phyloP scores from a whole-genome alignment of 2,888 invertebrate species.

The Nysson spinosus region DNA sequence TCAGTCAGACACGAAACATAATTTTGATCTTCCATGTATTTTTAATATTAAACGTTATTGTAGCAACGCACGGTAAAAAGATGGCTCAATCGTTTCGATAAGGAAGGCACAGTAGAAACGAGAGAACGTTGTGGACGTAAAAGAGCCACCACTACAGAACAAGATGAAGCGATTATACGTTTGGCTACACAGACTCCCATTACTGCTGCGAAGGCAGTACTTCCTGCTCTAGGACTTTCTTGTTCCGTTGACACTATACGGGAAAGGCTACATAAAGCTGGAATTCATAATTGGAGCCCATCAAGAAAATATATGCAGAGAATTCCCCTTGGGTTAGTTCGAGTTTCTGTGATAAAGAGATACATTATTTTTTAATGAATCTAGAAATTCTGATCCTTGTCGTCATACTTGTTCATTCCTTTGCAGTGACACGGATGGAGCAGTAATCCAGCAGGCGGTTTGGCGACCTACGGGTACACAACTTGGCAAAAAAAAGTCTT shows the following conservation, averaged over 20 bases:
- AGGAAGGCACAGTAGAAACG: conserved; percentile 75
- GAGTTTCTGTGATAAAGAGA: not conserved
- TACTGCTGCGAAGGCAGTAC: conserved; percentile 74
- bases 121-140: conserved; percentile 74
- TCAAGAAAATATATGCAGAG: conserved; percentile 75
- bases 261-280: conserved; percentile 75
- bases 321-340: conserved; percentile 69
- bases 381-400: not conserved
- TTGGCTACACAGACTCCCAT: conserved; percentile 74
- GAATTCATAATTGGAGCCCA: conserved; percentile 76
- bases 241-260: conserved; percentile 75
- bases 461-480: conserved; percentile 76
- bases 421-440: conserved; percentile 62
- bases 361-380: no score
- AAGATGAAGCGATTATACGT: conserved; percentile 74
- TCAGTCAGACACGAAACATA: no score
- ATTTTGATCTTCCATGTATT: no score
- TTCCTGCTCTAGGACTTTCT: conserved; percentile 74
- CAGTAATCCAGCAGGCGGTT: conserved; percentile 73
- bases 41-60: conserved; percentile 17
- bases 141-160: conserved; percentile 72
- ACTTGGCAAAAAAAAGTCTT: conserved; percentile 71
- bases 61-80: conserved; percentile 76
- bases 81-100: conserved; percentile 75
- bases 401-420: not conserved